A percentile compares a stretch with the other conserved stretches of the same genome.
phyloP scores from a whole-genome alignment of 2,888 invertebrate species.

The Dolichomitus sp. region DNA sequence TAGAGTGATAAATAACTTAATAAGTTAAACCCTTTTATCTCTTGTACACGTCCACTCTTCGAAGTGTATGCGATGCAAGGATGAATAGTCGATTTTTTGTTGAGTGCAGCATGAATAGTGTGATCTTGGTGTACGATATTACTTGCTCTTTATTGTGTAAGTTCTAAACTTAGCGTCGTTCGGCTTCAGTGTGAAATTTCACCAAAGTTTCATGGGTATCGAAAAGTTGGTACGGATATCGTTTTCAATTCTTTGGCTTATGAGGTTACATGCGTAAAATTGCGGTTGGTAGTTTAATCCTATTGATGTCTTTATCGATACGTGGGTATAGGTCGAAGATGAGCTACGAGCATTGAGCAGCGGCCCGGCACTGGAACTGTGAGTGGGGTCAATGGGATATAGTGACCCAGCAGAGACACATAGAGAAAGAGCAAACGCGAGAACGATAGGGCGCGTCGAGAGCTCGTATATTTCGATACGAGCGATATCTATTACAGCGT shows the following conservation, averaged over 20 bases:
- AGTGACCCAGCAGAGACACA: slow-evolving; percentile 27
- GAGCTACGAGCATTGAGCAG: slow-evolving; percentile 18
- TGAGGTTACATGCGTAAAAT: slow-evolving; percentile 17
- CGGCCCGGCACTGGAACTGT: slow-evolving; percentile 1
- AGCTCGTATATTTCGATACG: slow-evolving; percentile 73
- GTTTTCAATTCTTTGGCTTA: neutral
- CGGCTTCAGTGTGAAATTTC: neutral
- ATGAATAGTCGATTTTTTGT: slow-evolving; percentile 1
- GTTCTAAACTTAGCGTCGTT: neutral
- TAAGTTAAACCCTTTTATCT: slow-evolving; percentile 35
- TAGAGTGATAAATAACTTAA: slow-evolving; percentile 34
- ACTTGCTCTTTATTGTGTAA: neutral
- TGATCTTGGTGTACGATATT: neutral
- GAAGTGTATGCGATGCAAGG: neutral
- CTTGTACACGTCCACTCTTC: neutral
- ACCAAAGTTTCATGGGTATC: slow-evolving; percentile 14
- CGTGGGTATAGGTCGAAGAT: slow-evolving; percentile 4
- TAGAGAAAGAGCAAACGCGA: slow-evolving; percentile 48
- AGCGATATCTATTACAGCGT: slow-evolving; percentile 74
- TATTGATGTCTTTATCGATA: slow-evolving; percentile 1
- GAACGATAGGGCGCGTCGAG: slow-evolving; percentile 60
- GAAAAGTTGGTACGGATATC: slow-evolving; percentile 21
- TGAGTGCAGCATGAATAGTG: neutral
- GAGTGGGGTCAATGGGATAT: slow-evolving; percentile 47
- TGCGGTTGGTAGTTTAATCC: neutral